Conservation (phyloP, 53 echinoderm and acorn worm genomes). For the Actinopyga echinites region DNA sequence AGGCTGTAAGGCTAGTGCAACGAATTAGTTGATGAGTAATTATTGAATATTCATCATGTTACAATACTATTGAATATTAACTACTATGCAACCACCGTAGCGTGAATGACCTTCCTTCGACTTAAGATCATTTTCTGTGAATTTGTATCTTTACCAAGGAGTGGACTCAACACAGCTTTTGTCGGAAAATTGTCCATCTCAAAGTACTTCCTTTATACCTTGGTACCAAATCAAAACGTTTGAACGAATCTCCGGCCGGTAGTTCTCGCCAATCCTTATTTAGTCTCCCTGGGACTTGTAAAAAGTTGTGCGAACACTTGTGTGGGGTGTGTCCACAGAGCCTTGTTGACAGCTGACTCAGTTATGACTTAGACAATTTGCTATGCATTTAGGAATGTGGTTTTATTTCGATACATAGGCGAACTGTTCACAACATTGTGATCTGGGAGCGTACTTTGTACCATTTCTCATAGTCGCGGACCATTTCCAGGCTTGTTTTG, state of each 20-base stretch:
- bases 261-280: background rate
- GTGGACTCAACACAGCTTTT: too few relatives aligned
- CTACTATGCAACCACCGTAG: slow-evolving; percentile 4
- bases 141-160: background rate
- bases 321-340: slow-evolving; percentile 25
- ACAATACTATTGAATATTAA: background rate
- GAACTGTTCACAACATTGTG: too few relatives aligned
- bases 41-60: background rate
- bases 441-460: too few relatives aligned
- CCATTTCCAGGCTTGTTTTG: too few relatives aligned
- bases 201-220: background rate
- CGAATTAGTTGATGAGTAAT: too few relatives aligned
- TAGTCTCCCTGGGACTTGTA: background rate
- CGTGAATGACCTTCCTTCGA: background rate
- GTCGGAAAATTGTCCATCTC: slow-evolving; percentile 1
- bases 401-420: background rate
- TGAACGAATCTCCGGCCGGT: background rate
- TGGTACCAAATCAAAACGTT: background rate
- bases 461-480: too few relatives aligned
- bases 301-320: slow-evolving; percentile 36
- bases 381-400: slow-evolving; percentile 10
- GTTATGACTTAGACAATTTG: slow-evolving; percentile 25
- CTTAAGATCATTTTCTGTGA: slow-evolving; percentile 18
- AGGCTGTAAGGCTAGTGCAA: too few relatives aligned
- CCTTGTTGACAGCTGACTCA: slow-evolving; percentile 36